Conservation (phyloP, 1,140 invertebrate genomes). For the Trichogramma pretiosum region DNA sequence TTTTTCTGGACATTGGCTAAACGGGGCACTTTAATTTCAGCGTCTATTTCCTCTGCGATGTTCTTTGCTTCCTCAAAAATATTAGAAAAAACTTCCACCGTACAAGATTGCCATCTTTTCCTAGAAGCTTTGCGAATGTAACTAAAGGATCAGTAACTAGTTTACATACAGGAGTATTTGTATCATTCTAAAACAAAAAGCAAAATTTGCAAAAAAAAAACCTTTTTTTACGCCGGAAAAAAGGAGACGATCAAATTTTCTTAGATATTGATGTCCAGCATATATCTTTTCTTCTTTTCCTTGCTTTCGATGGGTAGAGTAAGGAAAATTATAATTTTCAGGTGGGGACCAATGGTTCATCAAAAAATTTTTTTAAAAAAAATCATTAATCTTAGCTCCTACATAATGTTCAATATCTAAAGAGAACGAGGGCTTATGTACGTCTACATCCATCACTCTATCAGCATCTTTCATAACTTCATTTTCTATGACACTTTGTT, state of each 20-base stretch:
- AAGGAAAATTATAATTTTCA: not conserved
- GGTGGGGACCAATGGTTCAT: not conserved
- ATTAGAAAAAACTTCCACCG: not conserved
- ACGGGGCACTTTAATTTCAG: not conserved
- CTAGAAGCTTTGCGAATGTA: too few relatives aligned
- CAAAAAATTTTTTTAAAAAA: not conserved
- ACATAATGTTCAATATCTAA: not conserved
- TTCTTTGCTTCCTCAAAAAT: not conserved
- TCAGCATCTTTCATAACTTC: not conserved
- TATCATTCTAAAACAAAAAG: too few relatives aligned
- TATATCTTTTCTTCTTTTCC: too few relatives aligned
- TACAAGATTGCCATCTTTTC: not conserved
- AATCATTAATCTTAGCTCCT: not conserved
- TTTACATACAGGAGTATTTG: too few relatives aligned
- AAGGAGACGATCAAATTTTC: not conserved
- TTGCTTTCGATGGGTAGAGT: too few relatives aligned
- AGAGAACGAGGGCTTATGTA: not conserved
- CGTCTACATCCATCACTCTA: not conserved
- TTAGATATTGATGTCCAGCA: too few relatives aligned
- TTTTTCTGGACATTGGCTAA: too few relatives aligned
- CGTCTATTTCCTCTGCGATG: not conserved
- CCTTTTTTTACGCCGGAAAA: not conserved
- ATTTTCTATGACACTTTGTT: too few relatives aligned
- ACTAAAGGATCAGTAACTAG: too few relatives aligned
- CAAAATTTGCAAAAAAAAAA: too few relatives aligned